Evolutionary conservation across 2,888 invertebrate genomes (phyloP).

Genomic region (Lymantria dispar): DNA sequence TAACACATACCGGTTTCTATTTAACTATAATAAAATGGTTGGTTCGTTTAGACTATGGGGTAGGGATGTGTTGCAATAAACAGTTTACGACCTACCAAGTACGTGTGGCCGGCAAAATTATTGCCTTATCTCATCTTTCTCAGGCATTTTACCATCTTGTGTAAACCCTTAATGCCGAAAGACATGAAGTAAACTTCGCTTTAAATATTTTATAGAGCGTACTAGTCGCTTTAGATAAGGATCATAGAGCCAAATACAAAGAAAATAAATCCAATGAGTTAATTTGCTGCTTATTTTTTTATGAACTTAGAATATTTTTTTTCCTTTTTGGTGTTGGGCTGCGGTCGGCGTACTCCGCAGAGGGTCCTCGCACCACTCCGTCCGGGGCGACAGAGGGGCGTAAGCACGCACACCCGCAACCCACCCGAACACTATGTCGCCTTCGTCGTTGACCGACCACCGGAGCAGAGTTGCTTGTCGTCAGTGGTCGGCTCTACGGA

Average conservation of each 20-base stretch:
- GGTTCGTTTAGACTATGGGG: background rate
- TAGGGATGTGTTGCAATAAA: constrained; percentile 20
- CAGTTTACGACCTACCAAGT: constrained; percentile 15
- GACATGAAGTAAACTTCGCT: background rate
- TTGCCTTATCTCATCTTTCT: constrained; percentile 14
- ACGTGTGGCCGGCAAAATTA: constrained; percentile 10
- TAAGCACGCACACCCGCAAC: no score
- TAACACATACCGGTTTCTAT: background rate
- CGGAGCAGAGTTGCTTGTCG: no score
- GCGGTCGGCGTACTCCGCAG: no score
- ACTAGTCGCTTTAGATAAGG: background rate
- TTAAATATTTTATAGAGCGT: background rate
- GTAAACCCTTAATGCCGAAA: background rate
- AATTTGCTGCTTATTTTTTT: no score
- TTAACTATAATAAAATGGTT: constrained; percentile 4
- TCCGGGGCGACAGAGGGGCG: no score
- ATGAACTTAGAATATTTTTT: no score
- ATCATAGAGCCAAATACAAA: background rate
- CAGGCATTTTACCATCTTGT: background rate
- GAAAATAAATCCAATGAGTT: no score
- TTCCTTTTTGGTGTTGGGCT: no score
- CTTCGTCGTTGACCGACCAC: no score
- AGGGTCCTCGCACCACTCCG: no score
- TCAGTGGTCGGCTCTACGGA: no score
- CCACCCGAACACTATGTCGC: no score